These are phyloP conservation scores for Pachyrhynchus sulphureomaculatus DNA, from an alignment of 1,140 invertebrate genomes.

Conservation along the genomic window DNA sequence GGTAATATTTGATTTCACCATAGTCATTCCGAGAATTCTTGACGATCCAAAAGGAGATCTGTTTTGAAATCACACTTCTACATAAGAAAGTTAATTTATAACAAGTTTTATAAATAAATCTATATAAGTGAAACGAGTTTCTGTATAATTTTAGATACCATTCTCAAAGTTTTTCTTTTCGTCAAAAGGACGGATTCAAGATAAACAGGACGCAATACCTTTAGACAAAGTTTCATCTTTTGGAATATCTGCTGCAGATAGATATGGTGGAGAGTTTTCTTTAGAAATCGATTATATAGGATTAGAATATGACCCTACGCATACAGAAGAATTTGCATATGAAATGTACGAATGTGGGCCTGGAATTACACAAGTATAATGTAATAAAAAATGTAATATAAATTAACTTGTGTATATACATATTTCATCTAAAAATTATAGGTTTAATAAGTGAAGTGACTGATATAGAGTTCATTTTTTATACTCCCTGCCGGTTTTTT, in stretches of 20 bases:
- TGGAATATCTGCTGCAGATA: conserved; percentile 80
- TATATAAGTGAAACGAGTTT: too few species aligned
- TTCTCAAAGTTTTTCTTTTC: conserved; percentile 90
- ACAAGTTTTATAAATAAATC: too few species aligned
- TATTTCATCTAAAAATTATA: too few species aligned
- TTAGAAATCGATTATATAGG: conserved; percentile 95
- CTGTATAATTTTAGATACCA: conserved; percentile 84
- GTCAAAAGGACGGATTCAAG: conserved; percentile 85
- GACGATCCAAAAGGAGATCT: too few species aligned
- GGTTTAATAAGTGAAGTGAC: too few species aligned
- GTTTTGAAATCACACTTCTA: too few species aligned
- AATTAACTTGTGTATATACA: too few species aligned
- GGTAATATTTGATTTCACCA: too few species aligned
- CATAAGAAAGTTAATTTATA: too few species aligned
- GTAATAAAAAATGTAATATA: not conserved
- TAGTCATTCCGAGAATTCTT: too few species aligned
- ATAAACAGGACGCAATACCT: conserved; percentile 68
- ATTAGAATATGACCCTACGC: conserved; percentile 71
- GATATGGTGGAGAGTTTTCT: conserved; percentile 77
- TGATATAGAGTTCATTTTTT: too few species aligned
- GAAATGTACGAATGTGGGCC: conserved; percentile 78
- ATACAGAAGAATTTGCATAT: conserved; percentile 85
- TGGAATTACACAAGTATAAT: conserved; percentile 61
- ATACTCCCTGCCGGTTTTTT: too few species aligned
- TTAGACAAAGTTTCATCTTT: conserved; percentile 66